These are phyloP conservation scores for Pyrrhosoma nymphula DNA, from an alignment of 2,888 invertebrate genomes.

Conservation along the genomic window DNA sequence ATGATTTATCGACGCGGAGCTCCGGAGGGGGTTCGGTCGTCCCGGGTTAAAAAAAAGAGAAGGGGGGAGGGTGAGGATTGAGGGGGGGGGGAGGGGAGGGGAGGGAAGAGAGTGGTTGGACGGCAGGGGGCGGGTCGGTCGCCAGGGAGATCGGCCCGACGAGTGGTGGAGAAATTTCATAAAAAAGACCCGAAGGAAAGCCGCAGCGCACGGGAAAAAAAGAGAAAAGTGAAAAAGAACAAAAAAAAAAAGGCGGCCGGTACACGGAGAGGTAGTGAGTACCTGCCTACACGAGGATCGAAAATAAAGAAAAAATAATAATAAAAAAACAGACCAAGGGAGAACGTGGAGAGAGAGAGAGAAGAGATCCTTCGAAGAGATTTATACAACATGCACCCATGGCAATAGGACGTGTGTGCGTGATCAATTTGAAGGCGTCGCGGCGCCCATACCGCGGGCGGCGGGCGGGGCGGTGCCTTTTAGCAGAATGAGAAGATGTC, in stretches of 20 bases:
- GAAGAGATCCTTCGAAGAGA: conserved; percentile 36
- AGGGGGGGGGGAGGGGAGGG: too few relatives aligned
- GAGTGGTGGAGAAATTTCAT: neutral
- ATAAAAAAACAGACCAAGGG: conserved; percentile 17
- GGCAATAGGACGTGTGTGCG: conserved; percentile 51
- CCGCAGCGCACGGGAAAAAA: neutral
- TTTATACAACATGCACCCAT: conserved; percentile 52
- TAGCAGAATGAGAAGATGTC: neutral
- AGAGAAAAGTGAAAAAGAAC: neutral
- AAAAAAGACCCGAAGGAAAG: neutral
- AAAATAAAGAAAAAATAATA: neutral
- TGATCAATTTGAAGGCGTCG: conserved; percentile 54
- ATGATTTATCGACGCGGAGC: conserved; percentile 26
- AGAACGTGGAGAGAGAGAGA: neutral
- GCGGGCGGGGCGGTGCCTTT: conserved; percentile 36
- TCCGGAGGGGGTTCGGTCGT: conserved; percentile 33
- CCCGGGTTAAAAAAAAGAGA: neutral
- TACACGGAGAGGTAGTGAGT: conserved; percentile 21
- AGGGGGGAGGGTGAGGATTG: neutral
- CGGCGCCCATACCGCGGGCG: conserved; percentile 17
- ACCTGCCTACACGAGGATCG: neutral
- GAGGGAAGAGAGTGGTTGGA: neutral
- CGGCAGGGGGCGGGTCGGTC: too few relatives aligned
- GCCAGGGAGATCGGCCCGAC: neutral
- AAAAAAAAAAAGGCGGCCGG: neutral